Evolutionary conservation across 2,113 vertebrate species (phyloP).

Genomic region (Callocephalon fimbriatum): DNA sequence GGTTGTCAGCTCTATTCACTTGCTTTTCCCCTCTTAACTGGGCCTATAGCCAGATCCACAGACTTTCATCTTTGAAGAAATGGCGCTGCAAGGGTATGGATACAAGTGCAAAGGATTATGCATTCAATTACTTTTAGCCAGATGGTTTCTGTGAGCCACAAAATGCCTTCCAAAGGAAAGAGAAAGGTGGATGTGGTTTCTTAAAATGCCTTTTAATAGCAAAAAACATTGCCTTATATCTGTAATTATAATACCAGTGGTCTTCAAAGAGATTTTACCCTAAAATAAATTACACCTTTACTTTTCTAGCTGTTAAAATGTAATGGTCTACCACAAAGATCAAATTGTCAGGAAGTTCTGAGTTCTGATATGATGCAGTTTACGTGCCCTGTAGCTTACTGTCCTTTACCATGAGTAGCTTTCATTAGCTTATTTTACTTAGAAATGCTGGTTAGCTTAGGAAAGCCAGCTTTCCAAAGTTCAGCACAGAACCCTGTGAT

Average conservation of each 20-base stretch:
- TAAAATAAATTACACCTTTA: background rate
- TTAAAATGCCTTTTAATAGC: background rate
- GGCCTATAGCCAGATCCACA: slow-evolving; percentile 3
- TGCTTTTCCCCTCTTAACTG: background rate
- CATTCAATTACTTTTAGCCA: background rate
- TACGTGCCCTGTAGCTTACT: background rate
- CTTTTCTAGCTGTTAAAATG: background rate
- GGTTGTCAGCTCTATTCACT: background rate
- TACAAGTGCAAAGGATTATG: background rate
- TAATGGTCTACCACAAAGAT: background rate
- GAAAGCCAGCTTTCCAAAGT: background rate
- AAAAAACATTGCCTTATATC: background rate
- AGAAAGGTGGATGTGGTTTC: background rate
- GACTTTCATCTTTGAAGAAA: background rate
- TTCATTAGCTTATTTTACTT: background rate
- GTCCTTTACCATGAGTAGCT: background rate
- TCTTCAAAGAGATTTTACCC: background rate
- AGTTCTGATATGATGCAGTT: background rate
- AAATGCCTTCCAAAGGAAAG: background rate
- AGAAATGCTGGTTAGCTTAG: background rate
- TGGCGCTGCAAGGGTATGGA: background rate
- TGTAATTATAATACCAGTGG: background rate
- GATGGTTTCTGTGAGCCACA: background rate
- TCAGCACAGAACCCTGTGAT: background rate
- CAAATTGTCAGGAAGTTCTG: background rate